A percentile compares a stretch with the other conserved stretches of the same genome.
phyloP scores from a whole-genome alignment of 2,888 invertebrate species.

The Mycogona germanica region DNA sequence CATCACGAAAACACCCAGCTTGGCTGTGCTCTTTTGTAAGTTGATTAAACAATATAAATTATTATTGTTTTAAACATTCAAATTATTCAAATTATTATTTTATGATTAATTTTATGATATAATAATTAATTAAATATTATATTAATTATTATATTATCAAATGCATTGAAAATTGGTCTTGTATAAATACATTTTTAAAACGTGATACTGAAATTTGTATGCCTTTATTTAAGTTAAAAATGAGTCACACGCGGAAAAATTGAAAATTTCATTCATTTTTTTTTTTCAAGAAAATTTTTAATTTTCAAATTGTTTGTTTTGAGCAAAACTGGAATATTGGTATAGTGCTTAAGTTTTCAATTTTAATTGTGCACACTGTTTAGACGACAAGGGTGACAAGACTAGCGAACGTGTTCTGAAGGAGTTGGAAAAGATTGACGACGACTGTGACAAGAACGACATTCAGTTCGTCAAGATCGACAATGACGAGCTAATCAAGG shows the following conservation, averaged over 20 bases:
- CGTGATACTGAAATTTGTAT: no score
- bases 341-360: neutral
- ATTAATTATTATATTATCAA: no score
- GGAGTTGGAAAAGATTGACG: slow-evolving; percentile 84
- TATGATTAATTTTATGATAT: neutral
- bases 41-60: slow-evolving; percentile 1
- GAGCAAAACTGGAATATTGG: neutral
- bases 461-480: slow-evolving; percentile 87
- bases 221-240: no score
- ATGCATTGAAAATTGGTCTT: no score
- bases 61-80: no score
- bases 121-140: no score
- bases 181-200: no score
- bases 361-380: neutral
- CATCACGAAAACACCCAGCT: slow-evolving; percentile 22
- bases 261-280: no score
- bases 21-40: slow-evolving; percentile 27
- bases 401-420: slow-evolving; percentile 61
- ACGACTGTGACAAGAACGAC: slow-evolving; percentile 82
- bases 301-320: neutral
- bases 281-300: no score
- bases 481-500: slow-evolving; percentile 43
- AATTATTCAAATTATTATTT: neutral
- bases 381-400: slow-evolving; percentile 85
- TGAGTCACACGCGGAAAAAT: no score